These are phyloP conservation scores for Macrophya annulata DNA, from an alignment of 2,888 invertebrate species.

Conservation along the genomic window DNA sequence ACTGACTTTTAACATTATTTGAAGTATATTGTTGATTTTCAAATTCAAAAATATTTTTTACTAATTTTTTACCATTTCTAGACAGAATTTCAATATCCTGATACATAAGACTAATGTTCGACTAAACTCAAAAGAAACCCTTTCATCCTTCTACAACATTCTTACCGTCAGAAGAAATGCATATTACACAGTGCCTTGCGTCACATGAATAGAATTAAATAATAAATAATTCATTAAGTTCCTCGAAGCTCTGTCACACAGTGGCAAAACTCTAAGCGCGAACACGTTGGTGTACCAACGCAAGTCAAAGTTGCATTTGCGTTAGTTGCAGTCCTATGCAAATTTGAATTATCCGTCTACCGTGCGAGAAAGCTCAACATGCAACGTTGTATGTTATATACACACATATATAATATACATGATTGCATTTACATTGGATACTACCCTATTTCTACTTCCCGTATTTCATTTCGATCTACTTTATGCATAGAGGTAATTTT, in stretches of 20 bases:
- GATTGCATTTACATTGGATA: not conserved
- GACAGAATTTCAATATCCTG: no score
- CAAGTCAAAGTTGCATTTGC: conserved; percentile 32
- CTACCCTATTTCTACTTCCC: not conserved
- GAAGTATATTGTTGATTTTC: no score
- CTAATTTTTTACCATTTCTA: no score
- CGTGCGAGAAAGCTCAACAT: not conserved
- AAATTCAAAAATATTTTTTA: no score
- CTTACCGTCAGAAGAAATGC: conserved; percentile 14
- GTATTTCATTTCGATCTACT: not conserved
- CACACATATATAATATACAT: not conserved
- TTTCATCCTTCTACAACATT: not conserved
- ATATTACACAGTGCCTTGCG: not conserved
- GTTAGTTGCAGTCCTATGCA: conserved; percentile 16
- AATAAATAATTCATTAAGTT: conserved; percentile 42
- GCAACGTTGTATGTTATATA: not conserved
- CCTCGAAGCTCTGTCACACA: not conserved
- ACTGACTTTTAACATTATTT: no score
- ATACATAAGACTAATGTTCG: not conserved
- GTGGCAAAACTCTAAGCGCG: conserved; percentile 21
- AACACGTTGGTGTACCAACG: not conserved
- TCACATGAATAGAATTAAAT: not conserved
- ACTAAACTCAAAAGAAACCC: not conserved
- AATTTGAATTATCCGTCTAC: conserved; percentile 11
- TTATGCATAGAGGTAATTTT: no score